A percentile compares a stretch with the other conserved stretches of the same genome.
Conservation (phyloP, 2,113 vertebrate genomes). For the Geothlypis trichas region DNA sequence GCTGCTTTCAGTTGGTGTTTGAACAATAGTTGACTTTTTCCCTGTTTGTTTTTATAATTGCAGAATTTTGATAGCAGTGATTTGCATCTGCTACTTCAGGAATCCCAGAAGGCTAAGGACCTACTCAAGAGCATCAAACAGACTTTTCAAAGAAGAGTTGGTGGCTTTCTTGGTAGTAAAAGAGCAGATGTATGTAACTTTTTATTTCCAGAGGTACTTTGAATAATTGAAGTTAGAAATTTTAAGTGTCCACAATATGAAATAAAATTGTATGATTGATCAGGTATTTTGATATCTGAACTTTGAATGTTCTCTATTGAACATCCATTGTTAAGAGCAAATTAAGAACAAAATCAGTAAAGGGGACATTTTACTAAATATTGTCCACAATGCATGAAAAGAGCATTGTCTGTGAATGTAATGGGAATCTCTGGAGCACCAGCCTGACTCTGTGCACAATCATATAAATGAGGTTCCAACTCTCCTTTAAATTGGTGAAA, state of each 20-base stretch:
- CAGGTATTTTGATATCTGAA: neutral
- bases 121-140: slow-evolving; percentile 65
- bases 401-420: neutral
- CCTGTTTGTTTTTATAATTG: neutral
- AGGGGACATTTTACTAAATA: neutral
- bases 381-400: neutral
- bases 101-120: slow-evolving; percentile 72
- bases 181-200: slow-evolving; percentile 61
- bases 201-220: neutral
- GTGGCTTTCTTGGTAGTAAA: slow-evolving; percentile 18
- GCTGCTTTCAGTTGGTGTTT: neutral
- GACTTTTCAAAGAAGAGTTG: slow-evolving; percentile 28
- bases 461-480: neutral
- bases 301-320: neutral
- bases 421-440: neutral
- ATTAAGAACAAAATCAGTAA: neutral
- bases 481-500: neutral
- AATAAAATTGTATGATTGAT: neutral
- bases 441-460: neutral
- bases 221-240: neutral
- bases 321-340: neutral
- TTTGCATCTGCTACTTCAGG: slow-evolving; percentile 67
- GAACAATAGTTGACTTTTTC: neutral
- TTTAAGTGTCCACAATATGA: neutral
- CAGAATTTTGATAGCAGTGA: slow-evolving; percentile 73